phyloP scores from a whole-genome alignment of 2,888 invertebrate species.

The Agrilus mali region DNA sequence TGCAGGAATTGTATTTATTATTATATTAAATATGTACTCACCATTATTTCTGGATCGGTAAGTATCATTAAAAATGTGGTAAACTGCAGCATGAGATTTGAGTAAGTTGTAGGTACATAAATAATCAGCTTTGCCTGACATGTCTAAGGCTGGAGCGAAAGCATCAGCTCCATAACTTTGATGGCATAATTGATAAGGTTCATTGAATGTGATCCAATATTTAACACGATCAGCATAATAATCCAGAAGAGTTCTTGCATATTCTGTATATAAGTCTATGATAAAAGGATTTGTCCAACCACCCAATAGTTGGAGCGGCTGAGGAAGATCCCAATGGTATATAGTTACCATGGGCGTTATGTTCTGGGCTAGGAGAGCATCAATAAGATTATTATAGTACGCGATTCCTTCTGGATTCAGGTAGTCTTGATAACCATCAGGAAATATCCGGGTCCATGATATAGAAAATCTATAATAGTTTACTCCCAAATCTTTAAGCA shows the following conservation, averaged over 20 bases:
- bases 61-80: conserved; percentile 45
- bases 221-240: conserved; percentile 24
- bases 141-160: conserved; percentile 26
- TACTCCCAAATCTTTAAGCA: conserved; percentile 44
- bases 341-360: conserved; percentile 42
- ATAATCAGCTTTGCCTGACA: conserved; percentile 45
- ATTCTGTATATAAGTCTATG: conserved; percentile 41
- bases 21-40: conserved; percentile 15
- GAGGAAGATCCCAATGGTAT: conserved; percentile 44
- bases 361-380: conserved; percentile 37
- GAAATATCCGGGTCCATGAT: conserved; percentile 57
- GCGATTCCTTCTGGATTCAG: conserved; percentile 46
- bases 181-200: conserved; percentile 28
- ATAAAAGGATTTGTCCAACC: conserved; percentile 40
- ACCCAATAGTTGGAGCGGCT: conserved; percentile 30
- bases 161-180: conserved; percentile 21
- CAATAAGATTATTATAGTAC: conserved; percentile 49
- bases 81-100: conserved; percentile 51
- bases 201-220: conserved; percentile 41
- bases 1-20: not conserved
- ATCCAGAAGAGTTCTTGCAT: conserved; percentile 35
- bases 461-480: conserved; percentile 46
- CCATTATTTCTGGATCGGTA: conserved; percentile 42
- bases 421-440: conserved; percentile 38
- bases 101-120: conserved; percentile 49